Percentiles rank a stretch among this genome's conserved stretches.
Evolutionary conservation across 1,140 invertebrate genomes (phyloP).

Genomic region (Sitobion miscanthi): DNA sequence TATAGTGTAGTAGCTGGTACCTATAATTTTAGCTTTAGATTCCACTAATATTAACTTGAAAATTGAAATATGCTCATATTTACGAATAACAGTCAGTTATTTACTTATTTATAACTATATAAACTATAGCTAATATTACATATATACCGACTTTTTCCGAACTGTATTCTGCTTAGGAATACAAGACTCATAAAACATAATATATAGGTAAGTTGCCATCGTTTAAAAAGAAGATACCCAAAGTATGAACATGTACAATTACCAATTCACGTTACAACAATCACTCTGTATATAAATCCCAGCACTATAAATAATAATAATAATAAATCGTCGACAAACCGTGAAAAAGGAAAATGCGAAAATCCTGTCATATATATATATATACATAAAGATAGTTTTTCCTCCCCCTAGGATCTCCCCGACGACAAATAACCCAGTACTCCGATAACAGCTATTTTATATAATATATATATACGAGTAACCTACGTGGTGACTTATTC

Average conservation of each 20-base stretch:
- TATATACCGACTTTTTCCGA: no score
- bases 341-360: neutral
- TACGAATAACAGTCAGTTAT: no score
- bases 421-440: neutral
- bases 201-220: neutral
- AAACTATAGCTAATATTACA: no score
- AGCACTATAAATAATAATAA: neutral
- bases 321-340: slow-evolving; percentile 8
- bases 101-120: no score
- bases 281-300: neutral
- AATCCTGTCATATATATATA: neutral
- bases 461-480: neutral
- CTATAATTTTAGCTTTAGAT: neutral
- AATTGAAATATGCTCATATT: no score
- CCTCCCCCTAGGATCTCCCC: neutral
- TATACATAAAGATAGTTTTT: neutral
- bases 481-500: slow-evolving; percentile 3
- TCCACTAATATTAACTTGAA: no score
- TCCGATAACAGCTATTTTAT: slow-evolving; percentile 8
- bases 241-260: neutral
- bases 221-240: neutral
- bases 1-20: neutral
- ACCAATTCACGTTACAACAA: neutral
- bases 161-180: neutral
- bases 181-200: neutral